Percentiles rank a stretch among this genome's conserved stretches.
These are phyloP conservation scores for Columba guinea DNA, from an alignment of 2,797 vertebrate species.

Conservation along the genomic window DNA sequence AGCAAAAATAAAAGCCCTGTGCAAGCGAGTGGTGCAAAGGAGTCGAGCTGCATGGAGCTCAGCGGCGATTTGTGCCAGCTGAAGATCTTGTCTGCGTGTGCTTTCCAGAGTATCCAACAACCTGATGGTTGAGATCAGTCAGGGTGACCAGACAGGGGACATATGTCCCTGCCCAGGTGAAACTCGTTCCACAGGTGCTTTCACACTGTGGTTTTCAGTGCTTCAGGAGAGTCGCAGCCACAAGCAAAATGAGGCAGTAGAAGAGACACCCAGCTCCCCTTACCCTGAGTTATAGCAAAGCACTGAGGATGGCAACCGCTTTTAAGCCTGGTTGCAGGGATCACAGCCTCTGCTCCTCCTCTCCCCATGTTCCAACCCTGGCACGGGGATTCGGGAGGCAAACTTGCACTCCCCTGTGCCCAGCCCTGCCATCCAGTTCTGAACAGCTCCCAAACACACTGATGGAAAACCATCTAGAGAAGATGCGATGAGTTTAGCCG, in stretches of 20 bases:
- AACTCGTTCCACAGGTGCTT: neutral
- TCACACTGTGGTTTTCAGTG: rapidly evolving
- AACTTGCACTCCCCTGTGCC: neutral
- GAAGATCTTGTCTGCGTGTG: rapidly evolving
- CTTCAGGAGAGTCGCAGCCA: neutral
- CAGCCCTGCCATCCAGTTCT: neutral
- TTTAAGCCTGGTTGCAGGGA: neutral
- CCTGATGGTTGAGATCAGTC: neutral
- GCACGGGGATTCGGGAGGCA: neutral
- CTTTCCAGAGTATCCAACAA: neutral
- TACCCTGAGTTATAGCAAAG: neutral
- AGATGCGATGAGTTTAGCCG: neutral
- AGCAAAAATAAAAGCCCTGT: neutral
- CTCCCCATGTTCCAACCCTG: neutral
- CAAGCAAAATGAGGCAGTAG: rapidly evolving
- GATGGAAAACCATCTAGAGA: neutral
- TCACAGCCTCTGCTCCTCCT: neutral
- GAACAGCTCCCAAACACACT: neutral
- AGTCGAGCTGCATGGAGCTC: rapidly evolving
- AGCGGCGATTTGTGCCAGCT: rapidly evolving
- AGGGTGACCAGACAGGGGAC: rapidly evolving
- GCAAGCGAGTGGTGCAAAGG: rapidly evolving
- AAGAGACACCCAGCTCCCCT: neutral
- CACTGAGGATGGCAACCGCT: neutral
- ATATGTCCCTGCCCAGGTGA: neutral